Evolutionary conservation across 64 coral and sea anemone species (phyloP), one percentile per base, ranked within the genome.

Genomic region (Montipora efflorescens): DNA sequence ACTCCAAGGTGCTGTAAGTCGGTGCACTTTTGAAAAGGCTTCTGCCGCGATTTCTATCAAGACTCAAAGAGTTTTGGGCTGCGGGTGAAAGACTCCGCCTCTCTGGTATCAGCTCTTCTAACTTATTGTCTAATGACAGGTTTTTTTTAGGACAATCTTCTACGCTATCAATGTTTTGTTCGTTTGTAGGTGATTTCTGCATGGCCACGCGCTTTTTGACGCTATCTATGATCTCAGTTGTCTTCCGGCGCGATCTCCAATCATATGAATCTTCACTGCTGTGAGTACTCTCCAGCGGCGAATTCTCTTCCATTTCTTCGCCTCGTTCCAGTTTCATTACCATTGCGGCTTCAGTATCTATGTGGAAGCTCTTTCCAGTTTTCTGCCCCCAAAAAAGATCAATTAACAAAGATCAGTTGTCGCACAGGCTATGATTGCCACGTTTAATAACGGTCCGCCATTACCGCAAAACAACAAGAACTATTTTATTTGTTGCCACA

Each of bases 261-360:
- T 92, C 90, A 12, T 50, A 92, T 2, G 90, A 92, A 86, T 92
- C 90, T 36, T 92, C 90, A 23, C 90, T 91, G 16, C 68, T 81
- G 16, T 76, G 76, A 48, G 15, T 49, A 47, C 73, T 77, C 9
- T 48, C 88, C 11, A 20, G 53, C 6, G 90, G 80, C 3, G 79
- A 92, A 6, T 82, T 52, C 2, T 86, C 90, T 2, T 64, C 90
- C 2, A 25, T 8, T 5, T 15, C 25, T 12, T 21, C 53, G 1
- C 59, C 70, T 9, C 61, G 76, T n/a, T 79, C 72, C 22, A 74
- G 48, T 57, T 53, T 80, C 8, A 14, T 21, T 3, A 75, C 78
- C 22, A 9, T 52, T 9, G 23, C 71, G 7, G 70, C 79, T 3
- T 43, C 52, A 11, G 55, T 75, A 51, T 82, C 70, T 50, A 83